Conservation (phyloP, 1,140 invertebrate genomes). For the Drosophila aff. region DNA sequence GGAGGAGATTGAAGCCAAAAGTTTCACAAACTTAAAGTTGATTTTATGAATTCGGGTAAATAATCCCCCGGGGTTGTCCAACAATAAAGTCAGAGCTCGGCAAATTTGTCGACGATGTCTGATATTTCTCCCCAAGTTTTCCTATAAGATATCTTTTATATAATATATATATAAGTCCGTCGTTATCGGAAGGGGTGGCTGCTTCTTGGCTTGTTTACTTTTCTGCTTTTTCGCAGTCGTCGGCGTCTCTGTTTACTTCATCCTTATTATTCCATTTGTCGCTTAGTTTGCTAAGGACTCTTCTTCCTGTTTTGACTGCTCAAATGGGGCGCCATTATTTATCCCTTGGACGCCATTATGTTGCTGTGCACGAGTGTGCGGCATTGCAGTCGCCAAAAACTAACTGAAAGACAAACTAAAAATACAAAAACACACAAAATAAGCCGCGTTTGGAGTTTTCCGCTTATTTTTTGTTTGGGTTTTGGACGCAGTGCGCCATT, state of each 20-base stretch:
- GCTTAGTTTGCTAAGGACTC: conserved; percentile 42
- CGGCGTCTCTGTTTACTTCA: conserved; percentile 48
- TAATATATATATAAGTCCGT: conserved; percentile 18
- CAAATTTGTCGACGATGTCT: conserved; percentile 17
- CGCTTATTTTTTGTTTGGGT: background rate
- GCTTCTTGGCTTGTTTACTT: conserved; percentile 39
- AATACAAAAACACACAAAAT: conserved; percentile 43
- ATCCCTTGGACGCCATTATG: conserved; percentile 53
- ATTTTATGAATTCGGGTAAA: conserved; percentile 45
- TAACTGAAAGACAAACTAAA: conserved; percentile 48
- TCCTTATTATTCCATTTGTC: conserved; percentile 58
- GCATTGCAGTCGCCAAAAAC: conserved; percentile 46
- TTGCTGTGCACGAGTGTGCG: conserved; percentile 27
- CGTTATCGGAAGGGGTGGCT: conserved; percentile 24
- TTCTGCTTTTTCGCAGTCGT: conserved; percentile 45
- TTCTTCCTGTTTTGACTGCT: conserved; percentile 56
- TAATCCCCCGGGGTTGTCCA: conserved; percentile 31
- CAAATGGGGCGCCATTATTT: conserved; percentile 49
- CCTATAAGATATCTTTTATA: conserved; percentile 23
- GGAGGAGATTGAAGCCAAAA: conserved; percentile 19
- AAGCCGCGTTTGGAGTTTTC: conserved; percentile 23
- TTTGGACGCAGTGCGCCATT: conserved; percentile 50
- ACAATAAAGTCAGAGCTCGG: conserved; percentile 36
- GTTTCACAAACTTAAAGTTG: conserved; percentile 42
- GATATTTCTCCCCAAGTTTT: conserved; percentile 35